phyloP scores from a whole-genome alignment of 1,140 invertebrate genomes.

The Panagrolaimus sp. region DNA sequence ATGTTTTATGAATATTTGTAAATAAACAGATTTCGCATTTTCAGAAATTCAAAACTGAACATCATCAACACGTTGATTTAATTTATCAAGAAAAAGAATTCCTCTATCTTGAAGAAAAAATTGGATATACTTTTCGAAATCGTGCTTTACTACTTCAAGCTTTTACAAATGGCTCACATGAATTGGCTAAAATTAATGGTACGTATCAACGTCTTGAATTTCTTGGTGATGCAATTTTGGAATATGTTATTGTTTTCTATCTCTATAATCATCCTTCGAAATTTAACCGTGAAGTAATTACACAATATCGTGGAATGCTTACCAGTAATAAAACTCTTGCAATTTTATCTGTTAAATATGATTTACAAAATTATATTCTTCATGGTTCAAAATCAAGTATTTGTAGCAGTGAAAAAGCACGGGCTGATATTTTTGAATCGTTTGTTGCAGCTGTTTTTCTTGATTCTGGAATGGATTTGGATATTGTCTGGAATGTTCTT shows the following conservation, averaged over 20 bases:
- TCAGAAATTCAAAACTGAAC: no score
- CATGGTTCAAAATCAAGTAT: constrained; percentile 63
- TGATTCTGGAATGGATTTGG: constrained; percentile 85
- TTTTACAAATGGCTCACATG: constrained; percentile 92
- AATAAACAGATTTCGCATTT: no score
- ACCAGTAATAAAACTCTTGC: constrained; percentile 99
- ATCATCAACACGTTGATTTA: no score
- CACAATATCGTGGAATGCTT: constrained; percentile 88
- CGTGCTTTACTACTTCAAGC: constrained; percentile 78
- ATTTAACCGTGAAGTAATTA: constrained; percentile 82
- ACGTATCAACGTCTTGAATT: constrained; percentile 96
- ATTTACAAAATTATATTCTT: constrained; percentile 30
- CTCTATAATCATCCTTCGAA: constrained; percentile 85
- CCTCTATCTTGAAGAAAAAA: constrained; percentile 72
- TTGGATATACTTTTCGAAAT: constrained; percentile 68
- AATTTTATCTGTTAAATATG: constrained; percentile 72
- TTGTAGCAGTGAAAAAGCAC: constrained; percentile 80
- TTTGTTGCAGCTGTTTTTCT: constrained; percentile 93
- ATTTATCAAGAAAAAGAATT: constrained; percentile 69
- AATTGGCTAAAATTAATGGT: constrained; percentile 83
- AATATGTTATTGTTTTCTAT: constrained; percentile 91
- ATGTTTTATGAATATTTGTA: no score
- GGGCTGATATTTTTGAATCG: constrained; percentile 98
- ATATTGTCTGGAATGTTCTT: constrained; percentile 91
- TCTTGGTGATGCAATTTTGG: constrained; percentile 91